These are phyloP conservation scores for Papilio polyxenes DNA, from an alignment of 1,140 invertebrate genomes.

Conservation along the genomic window DNA sequence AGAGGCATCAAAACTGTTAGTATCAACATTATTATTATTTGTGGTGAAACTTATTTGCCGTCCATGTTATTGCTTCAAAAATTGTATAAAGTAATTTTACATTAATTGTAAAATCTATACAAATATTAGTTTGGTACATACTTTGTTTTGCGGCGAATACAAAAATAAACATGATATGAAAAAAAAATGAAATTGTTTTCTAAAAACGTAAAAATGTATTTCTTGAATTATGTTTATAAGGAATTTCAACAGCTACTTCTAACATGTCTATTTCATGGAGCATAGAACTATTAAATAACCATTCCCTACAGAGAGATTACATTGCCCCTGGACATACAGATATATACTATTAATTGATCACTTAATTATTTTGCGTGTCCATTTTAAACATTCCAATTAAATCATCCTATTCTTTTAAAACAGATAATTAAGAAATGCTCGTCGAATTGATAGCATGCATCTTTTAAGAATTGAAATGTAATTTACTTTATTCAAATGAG, in stretches of 20 bases:
- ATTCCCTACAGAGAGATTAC: slow-evolving; percentile 46
- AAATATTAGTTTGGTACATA: no score
- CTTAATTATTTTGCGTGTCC: slow-evolving; percentile 76
- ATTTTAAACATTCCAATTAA: slow-evolving; percentile 73
- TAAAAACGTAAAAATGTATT: no score
- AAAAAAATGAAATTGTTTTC: no score
- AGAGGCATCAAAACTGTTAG: neutral
- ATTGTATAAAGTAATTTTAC: no score
- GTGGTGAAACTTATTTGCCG: neutral
- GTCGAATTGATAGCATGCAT: slow-evolving; percentile 73
- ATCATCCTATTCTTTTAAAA: slow-evolving; percentile 71
- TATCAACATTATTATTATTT: neutral
- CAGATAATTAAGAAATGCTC: slow-evolving; percentile 75
- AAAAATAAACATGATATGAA: no score
- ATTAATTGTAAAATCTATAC: no score
- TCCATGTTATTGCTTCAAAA: no score
- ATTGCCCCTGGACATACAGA: slow-evolving; percentile 55
- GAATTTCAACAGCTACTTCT: neutral
- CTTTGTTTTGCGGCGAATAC: no score
- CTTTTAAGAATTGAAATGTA: slow-evolving; percentile 65
- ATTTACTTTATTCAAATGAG: slow-evolving; percentile 79
- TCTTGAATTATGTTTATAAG: neutral
- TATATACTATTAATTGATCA: slow-evolving; percentile 72
- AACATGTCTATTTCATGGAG: neutral
- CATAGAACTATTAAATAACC: neutral